Conservation (phyloP, 2,797 vertebrate genomes). For the Macroramphosus scolopax region DNA sequence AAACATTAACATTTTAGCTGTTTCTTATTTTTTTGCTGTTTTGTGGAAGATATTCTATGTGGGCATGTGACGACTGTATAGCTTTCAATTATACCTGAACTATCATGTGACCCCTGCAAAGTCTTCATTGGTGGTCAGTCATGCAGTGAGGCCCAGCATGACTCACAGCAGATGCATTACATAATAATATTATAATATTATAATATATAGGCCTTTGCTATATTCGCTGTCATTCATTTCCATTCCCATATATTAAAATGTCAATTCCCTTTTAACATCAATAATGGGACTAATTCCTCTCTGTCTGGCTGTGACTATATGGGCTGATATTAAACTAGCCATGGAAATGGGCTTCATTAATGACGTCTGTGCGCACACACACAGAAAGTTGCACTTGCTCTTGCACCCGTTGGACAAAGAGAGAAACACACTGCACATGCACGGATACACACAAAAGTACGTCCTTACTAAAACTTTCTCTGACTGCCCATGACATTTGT, state of each 20-base stretch:
- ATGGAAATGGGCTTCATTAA: constrained; percentile 68
- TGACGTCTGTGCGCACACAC: constrained; percentile 20
- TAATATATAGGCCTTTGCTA: no score
- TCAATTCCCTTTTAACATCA: constrained; percentile 68
- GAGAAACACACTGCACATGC: constrained; percentile 4
- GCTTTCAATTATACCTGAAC: no score
- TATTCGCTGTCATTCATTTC: constrained; percentile 56
- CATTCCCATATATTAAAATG: constrained; percentile 60
- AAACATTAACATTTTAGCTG: no score
- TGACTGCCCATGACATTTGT: constrained; percentile 59
- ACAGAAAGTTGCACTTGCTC: constrained; percentile 14
- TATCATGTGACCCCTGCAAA: no score
- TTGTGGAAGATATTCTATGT: no score
- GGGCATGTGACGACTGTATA: no score
- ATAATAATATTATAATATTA: no score
- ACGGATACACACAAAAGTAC: constrained; percentile 27
- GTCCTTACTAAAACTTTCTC: constrained; percentile 54
- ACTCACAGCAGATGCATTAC: no score
- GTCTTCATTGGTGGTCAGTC: no score
- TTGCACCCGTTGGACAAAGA: constrained; percentile 11
- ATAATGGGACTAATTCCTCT: constrained; percentile 64
- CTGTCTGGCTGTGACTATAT: constrained; percentile 53
- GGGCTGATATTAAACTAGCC: constrained; percentile 57
- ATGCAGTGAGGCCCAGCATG: no score
- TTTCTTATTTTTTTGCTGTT: no score